Percentiles rank a stretch among this genome's conserved stretches.
phyloP scores from a whole-genome alignment of 2,113 vertebrate genomes.

The Lepidiolamprologus cunningtoni region DNA sequence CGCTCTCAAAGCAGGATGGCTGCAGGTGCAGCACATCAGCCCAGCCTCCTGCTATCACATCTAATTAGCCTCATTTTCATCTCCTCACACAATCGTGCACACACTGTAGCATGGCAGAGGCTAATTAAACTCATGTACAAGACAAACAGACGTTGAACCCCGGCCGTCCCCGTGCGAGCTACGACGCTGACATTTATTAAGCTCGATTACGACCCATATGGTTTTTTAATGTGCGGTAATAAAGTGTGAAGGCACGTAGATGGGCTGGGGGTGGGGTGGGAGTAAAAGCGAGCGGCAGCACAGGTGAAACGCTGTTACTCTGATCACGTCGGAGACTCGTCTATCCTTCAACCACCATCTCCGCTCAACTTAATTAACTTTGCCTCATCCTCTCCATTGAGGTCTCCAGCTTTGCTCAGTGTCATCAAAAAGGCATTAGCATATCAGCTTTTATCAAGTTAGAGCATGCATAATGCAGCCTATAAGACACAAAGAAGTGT shows the following conservation, averaged over 20 bases:
- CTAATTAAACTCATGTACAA: slow-evolving; percentile 45
- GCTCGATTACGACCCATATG: slow-evolving; percentile 27
- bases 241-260: background rate
- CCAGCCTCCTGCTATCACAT: background rate
- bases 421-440: slow-evolving; percentile 12
- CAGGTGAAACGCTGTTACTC: background rate
- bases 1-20: background rate
- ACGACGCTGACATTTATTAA: slow-evolving; percentile 2
- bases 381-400: background rate
- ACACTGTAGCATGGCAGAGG: background rate
- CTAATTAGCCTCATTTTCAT: background rate
- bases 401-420: background rate
- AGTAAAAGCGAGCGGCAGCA: background rate
- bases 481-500: background rate
- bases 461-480: background rate
- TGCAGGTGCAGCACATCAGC: background rate
- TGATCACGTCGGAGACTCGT: background rate
- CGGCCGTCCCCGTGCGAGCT: background rate
- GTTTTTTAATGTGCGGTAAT: slow-evolving; percentile 16
- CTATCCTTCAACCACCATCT: background rate
- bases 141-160: slow-evolving; percentile 25
- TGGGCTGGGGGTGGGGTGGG: background rate
- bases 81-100: background rate
- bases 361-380: background rate
- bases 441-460: background rate